Conservation (phyloP, 2,113 vertebrate species). For the Corythornis vintsioides region DNA sequence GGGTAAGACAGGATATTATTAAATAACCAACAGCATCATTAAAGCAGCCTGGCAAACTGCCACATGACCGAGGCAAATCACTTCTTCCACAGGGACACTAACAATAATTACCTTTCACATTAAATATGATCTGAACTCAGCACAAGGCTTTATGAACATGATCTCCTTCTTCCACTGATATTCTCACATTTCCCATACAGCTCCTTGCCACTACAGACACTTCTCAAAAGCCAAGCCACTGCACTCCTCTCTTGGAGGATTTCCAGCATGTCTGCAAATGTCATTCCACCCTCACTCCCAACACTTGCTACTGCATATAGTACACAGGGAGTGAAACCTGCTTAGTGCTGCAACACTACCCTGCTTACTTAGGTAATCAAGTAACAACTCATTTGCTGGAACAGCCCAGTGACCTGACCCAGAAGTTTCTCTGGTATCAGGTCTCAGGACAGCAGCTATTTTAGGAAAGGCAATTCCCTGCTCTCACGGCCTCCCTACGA, state of each 20-base stretch:
- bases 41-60: neutral
- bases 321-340: neutral
- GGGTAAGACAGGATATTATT: neutral
- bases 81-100: neutral
- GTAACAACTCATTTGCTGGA: neutral
- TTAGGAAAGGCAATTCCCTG: neutral
- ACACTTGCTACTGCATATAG: neutral
- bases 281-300: neutral
- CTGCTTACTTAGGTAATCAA: accelerated
- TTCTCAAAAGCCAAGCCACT: neutral
- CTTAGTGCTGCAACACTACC: neutral
- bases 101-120: neutral
- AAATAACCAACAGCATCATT: neutral
- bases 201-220: neutral
- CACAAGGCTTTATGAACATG: neutral
- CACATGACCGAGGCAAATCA: neutral
- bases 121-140: neutral
- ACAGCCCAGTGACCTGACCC: neutral
- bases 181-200: neutral
- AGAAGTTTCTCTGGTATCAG: neutral
- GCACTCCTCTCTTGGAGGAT: accelerated
- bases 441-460: neutral
- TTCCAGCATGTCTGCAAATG: neutral
- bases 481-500: neutral
- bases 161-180: neutral